Evolutionary conservation across 2,113 vertebrate genomes (phyloP).

Genomic region (Catharus bicknelli): DNA sequence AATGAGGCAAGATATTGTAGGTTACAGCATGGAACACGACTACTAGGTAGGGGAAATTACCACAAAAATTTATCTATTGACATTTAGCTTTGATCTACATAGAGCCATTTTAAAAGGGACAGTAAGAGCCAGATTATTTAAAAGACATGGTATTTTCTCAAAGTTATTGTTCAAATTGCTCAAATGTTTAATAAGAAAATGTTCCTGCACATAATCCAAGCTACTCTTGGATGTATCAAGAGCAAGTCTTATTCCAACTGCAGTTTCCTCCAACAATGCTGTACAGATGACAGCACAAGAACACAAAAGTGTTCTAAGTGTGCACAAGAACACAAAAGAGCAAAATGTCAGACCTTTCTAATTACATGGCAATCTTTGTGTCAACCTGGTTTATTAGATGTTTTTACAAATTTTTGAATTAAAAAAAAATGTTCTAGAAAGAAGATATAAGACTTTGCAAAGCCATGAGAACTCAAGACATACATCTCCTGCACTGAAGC

Average conservation of each 20-base stretch:
- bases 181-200: neutral
- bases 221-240: neutral
- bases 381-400: neutral
- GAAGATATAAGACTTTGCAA: neutral
- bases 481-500: neutral
- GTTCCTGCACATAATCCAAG: neutral
- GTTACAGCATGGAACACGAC: neutral
- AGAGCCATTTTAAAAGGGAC: neutral
- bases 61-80: neutral
- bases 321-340: neutral
- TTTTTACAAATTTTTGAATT: neutral
- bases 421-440: neutral
- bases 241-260: neutral
- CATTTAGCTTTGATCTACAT: neutral
- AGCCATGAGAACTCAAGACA: neutral
- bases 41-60: neutral
- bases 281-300: neutral
- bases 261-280: neutral
- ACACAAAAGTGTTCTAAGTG: neutral
- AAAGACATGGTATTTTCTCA: neutral
- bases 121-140: neutral
- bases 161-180: neutral
- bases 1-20: neutral
- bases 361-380: neutral
- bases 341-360: neutral